Conservation (phyloP, 2,888 invertebrate species). For the Nomada goodeniana region DNA sequence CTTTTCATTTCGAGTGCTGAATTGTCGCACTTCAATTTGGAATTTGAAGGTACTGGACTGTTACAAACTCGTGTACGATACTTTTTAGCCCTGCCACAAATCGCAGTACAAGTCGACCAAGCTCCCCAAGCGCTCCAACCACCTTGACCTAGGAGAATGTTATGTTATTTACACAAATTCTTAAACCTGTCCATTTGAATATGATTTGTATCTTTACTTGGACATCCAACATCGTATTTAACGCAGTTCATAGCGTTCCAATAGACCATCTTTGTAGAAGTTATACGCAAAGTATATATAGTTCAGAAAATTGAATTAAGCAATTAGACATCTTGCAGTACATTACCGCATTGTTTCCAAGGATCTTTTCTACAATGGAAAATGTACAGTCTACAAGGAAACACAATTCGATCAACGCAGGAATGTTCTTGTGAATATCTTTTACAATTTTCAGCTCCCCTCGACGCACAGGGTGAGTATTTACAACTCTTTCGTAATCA, state of each 20-base stretch:
- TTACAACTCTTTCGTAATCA: constrained; percentile 83
- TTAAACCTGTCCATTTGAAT: not conserved
- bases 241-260: constrained; percentile 86
- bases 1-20: constrained; percentile 44
- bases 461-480: constrained; percentile 82
- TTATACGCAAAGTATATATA: not conserved
- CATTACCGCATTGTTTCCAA: constrained; percentile 84
- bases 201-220: constrained; percentile 74
- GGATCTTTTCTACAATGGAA: constrained; percentile 83
- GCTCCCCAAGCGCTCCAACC: constrained; percentile 84
- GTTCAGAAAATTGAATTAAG: not conserved
- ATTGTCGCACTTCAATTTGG: constrained; percentile 60
- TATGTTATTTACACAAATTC: not conserved
- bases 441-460: constrained; percentile 83
- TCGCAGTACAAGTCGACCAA: constrained; percentile 85
- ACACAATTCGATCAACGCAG: constrained; percentile 84
- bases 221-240: constrained; percentile 85
- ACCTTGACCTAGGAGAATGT: constrained; percentile 71
- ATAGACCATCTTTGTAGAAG: constrained; percentile 65
- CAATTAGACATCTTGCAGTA: not conserved
- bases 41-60: constrained; percentile 74
- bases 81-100: constrained; percentile 84
- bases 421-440: constrained; percentile 79
- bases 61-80: constrained; percentile 84
- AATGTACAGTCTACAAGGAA: constrained; percentile 84